Evolutionary conservation across 92 coral and sea anemone genomes (phyloP).

Genomic region (Epizoanthus illoricatus): DNA sequence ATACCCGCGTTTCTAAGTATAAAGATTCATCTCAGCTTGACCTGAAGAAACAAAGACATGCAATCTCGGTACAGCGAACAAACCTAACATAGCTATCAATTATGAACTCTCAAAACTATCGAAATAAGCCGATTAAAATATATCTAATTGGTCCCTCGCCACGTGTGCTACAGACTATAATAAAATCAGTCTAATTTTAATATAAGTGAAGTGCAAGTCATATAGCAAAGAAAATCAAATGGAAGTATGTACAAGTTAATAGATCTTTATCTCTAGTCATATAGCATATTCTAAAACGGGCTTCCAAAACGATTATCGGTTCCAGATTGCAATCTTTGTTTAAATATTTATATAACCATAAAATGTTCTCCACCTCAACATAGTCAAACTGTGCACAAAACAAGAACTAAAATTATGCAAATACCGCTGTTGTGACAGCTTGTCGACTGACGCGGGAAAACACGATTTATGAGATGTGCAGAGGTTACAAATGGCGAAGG

Average conservation of each 20-base stretch:
- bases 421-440: neutral
- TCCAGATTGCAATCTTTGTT: constrained; percentile 10
- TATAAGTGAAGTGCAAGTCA: neutral
- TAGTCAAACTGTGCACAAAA: neutral
- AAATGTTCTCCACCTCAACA: neutral
- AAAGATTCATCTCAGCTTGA: constrained; percentile 32
- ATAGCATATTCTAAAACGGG: neutral
- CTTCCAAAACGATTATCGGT: neutral
- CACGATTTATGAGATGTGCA: neutral
- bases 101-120: constrained; percentile 11
- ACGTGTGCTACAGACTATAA: neutral
- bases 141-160: constrained; percentile 26
- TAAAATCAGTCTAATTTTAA: neutral
- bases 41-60: constrained; percentile 6
- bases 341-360: constrained; percentile 22
- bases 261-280: constrained; percentile 10
- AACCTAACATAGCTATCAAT: constrained; percentile 9
- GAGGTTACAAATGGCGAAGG: neutral
- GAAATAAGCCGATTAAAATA: neutral
- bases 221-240: neutral
- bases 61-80: neutral
- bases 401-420: neutral
- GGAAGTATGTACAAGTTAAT: neutral
- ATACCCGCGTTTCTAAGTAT: constrained; percentile 10
- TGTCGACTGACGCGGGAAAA: neutral